phyloP scores from a whole-genome alignment of 2,888 invertebrate species.

The Eudasyphora cyanicolor region DNA sequence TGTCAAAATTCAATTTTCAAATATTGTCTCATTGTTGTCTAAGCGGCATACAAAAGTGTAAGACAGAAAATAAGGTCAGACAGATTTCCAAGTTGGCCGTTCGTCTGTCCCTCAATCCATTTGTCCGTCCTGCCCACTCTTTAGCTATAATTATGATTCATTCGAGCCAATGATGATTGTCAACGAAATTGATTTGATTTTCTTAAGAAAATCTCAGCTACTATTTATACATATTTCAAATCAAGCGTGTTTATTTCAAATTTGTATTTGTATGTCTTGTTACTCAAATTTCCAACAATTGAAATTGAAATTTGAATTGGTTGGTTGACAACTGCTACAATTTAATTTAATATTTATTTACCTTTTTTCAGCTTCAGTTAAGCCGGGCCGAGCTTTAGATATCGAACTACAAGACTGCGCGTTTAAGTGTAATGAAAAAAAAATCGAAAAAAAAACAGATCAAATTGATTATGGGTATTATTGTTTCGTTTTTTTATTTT shows the following conservation, averaged over 20 bases:
- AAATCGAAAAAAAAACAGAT: neutral
- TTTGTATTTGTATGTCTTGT: too few relatives aligned
- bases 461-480: slow-evolving; percentile 16
- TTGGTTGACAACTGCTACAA: neutral
- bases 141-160: neutral
- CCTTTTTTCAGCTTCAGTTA: slow-evolving; percentile 4
- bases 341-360: slow-evolving; percentile 10
- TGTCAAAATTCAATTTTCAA: slow-evolving; percentile 14
- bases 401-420: neutral
- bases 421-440: neutral
- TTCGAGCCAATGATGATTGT: neutral
- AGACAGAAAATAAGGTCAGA: neutral
- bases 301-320: neutral
- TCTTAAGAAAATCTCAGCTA: neutral
- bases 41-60: too few relatives aligned
- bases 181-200: neutral
- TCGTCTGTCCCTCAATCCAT: neutral
- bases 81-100: neutral
- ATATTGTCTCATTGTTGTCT: neutral
- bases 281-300: too few relatives aligned
- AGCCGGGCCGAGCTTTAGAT: neutral
- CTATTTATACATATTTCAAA: neutral
- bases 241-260: neutral
- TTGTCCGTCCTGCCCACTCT: neutral
- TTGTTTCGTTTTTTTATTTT: neutral